Base-by-base conservation (phyloP, 2,888 invertebrate species). In the Tenthredo mesomela region DNA sequence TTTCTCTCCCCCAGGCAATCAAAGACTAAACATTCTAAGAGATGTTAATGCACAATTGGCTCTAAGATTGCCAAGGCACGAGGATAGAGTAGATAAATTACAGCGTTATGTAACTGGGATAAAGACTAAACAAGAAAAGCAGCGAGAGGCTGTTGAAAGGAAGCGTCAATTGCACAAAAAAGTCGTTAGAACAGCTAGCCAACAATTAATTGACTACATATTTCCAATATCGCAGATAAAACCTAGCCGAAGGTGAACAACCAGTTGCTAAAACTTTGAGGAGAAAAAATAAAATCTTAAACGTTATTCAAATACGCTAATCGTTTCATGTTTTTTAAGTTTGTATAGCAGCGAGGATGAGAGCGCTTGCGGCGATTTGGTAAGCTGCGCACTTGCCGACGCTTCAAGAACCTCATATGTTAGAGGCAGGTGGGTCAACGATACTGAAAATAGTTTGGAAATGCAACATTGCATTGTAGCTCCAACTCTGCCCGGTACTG, bases 401-500 rank as follows among this genome's bases (percentile, higher is more conserved):
- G 97, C 97, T 47, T 95, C 96, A 77, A 96, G 97, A 93, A 96
- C 97, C 89, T 95, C 97, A 86, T 96, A 97, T 93, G 95, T 98
- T 91, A 94, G 97, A 92, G 96, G 97, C 90, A 96, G 95, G 89
- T 97, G 98, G 97, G 95, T 97, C 90, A 93, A 91, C 90, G 97
- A 94, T 94, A 94, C 95, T 67, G 96, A 96, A 90, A 95, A 95
- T 89, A 95, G 95, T 73, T 95, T 95, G 86, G 96, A 97, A 92
- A 93, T 95, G 87, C 96, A 96, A 89, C 96, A 96, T 93, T 94
- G 95, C 73, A 97, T 98, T 87, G 97, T 97, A 58, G 96, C 97
- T n/a, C 97, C 98, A 0, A 96, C 96, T 89, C 93, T 98, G 87
- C 97, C 97, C 86, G 96, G 96, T 4, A 97, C 97, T 87, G 98